Base-by-base conservation (phyloP, 1,140 invertebrate genomes). In the Drosophila bifasciata region DNA sequence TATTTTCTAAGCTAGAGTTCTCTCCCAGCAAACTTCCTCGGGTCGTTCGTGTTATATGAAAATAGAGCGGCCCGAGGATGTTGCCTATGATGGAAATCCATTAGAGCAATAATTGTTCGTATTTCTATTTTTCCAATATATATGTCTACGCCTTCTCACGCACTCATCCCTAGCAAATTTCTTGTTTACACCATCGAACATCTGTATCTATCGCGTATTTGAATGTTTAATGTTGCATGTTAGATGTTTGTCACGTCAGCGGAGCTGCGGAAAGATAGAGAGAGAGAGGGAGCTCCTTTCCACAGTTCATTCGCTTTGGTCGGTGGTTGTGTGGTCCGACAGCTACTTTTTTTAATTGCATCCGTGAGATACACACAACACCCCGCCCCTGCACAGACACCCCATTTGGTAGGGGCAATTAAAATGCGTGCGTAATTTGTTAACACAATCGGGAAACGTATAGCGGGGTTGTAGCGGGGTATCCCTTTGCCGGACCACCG, bases 391-490 rank as follows among this genome's bases (percentile, higher is more conserved):
- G 45, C 63, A 60, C 52, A n/a, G n/a, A 63, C 41, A 46, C 44
- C 59, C 17, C 68, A 61, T 55, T 73, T 72, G 58, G 56, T 73
- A 69, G 2, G 32, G 51, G 72, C 72, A 84, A 84, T 84, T 84
- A 84, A 79, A 85, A 84, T 46, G 76, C 58, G 80, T 79, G 80
- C 67, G 59, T 84, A 85, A 84, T 79, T 85, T 84, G 58, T 76
- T 84, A 76, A 84, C 68, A 76, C 80, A 64, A 59, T 60, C 32
- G 32, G 11, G 11, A 3, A 13, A 5, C 11, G 32, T 11, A 11
- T 13, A 13, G 2, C 11, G 8, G 28, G 28, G 23, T 25, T 25
- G 1, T 76, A n/a, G n/a, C n/a, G 36, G 50, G 28, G 36, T 43
- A 23, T 50, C 39, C 45, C 32, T n/a, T 17, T 44, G 15, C 25